Conservation (phyloP, 2,888 invertebrate genomes). For the Trichacis sp. region DNA sequence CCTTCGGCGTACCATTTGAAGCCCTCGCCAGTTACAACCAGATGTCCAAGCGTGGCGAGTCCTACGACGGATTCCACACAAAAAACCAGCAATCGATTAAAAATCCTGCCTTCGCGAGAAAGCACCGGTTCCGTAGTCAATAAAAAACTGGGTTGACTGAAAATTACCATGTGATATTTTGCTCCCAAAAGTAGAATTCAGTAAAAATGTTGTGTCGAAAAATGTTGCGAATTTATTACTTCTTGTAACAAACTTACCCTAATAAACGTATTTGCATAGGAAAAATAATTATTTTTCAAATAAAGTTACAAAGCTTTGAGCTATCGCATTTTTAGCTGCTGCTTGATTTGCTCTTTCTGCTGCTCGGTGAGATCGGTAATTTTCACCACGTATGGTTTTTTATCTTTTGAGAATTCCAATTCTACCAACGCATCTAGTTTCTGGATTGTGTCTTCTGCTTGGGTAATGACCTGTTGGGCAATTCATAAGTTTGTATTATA, state of each 20-base stretch:
- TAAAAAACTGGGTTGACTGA: neutral
- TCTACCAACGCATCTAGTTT: constrained; percentile 54
- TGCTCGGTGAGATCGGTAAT: constrained; percentile 45
- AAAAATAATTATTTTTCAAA: neutral
- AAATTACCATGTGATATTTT: too few species aligned
- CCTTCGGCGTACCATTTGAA: constrained; percentile 53
- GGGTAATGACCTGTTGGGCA: constrained; percentile 50
- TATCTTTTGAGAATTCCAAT: constrained; percentile 48
- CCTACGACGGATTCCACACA: constrained; percentile 25
- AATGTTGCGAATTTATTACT: too few species aligned
- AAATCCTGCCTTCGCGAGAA: constrained; percentile 45
- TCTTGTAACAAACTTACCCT: too few species aligned
- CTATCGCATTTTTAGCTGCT: constrained; percentile 12
- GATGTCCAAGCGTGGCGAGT: constrained; percentile 45
- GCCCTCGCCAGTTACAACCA: constrained; percentile 48
- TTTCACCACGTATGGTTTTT: constrained; percentile 46
- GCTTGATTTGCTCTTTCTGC: constrained; percentile 44
- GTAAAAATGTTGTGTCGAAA: too few species aligned
- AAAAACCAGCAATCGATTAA: constrained; percentile 39
- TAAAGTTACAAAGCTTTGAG: neutral
- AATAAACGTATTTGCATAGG: neutral
- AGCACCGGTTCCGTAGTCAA: constrained; percentile 29
- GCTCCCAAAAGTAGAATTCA: too few species aligned
- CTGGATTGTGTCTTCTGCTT: constrained; percentile 52
- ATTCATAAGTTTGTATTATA: too few species aligned